These are phyloP conservation scores for Falco rusticolus DNA, from an alignment of 2,797 vertebrate genomes.

Conservation along the genomic window DNA sequence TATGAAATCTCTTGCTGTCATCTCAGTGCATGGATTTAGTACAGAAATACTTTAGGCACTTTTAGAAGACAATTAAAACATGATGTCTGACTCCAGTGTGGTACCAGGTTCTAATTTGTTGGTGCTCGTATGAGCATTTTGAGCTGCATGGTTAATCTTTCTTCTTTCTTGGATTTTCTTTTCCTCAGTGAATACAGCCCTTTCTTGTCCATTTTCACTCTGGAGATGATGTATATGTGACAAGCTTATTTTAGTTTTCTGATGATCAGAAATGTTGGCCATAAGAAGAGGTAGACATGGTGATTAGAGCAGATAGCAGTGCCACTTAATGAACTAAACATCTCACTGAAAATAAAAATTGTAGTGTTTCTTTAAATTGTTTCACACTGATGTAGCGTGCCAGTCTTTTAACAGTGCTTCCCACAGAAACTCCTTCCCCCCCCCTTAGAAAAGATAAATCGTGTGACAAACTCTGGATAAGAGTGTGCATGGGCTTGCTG, in stretches of 20 bases:
- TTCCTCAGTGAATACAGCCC: not conserved
- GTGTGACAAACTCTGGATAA: not conserved
- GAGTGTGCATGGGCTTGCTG: not conserved
- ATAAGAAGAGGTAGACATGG: not conserved
- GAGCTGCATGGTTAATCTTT: not conserved
- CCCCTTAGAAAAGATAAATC: not conserved
- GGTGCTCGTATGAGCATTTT: not conserved
- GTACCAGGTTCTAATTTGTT: not conserved
- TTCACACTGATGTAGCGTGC: not conserved
- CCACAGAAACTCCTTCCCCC: not conserved
- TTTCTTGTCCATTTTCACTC: not conserved
- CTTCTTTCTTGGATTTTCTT: not conserved
- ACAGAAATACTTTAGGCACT: not conserved
- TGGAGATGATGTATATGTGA: not conserved
- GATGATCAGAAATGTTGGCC: not conserved
- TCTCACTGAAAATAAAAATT: not conserved
- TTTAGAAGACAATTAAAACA: not conserved
- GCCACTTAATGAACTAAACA: not conserved
- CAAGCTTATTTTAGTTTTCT: not conserved
- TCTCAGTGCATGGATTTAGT: not conserved
- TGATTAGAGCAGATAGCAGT: not conserved
- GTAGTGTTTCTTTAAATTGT: not conserved
- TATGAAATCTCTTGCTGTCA: not conserved
- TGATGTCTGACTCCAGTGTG: not conserved
- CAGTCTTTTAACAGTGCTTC: constrained; percentile 4